Percentiles rank a stretch among this genome's conserved stretches.
Conservation (phyloP, 2,888 invertebrate genomes). For the Volucella zonaria region DNA sequence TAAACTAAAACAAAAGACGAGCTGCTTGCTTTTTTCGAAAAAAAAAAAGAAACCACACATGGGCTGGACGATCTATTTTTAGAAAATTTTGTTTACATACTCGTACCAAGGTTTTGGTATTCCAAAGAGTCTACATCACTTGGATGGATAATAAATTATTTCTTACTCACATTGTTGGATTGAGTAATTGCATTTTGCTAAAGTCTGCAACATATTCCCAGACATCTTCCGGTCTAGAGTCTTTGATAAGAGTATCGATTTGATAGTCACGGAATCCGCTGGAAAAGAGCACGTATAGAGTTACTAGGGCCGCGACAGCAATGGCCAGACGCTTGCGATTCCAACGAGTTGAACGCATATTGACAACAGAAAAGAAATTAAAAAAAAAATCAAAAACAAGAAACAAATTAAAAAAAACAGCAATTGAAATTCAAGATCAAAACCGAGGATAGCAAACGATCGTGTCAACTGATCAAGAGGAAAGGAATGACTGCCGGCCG, state of each 20-base stretch:
- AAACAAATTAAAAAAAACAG: not conserved
- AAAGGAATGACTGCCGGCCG: conserved; percentile 34
- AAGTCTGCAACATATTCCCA: conserved; percentile 91
- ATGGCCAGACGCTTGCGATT: conserved; percentile 53
- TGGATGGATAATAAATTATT: not conserved
- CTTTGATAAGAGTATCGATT: conserved; percentile 83
- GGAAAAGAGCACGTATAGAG: conserved; percentile 78
- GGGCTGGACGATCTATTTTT: conserved; percentile 55
- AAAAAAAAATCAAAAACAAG: not conserved
- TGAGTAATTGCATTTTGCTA: conserved; percentile 87
- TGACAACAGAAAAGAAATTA: not conserved
- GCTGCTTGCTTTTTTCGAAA: not conserved
- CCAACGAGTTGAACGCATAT: conserved; percentile 60
- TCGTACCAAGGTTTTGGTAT: conserved; percentile 9
- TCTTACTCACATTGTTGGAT: conserved; percentile 88
- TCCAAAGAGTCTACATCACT: conserved; percentile 8
- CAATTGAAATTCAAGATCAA: conserved; percentile 2
- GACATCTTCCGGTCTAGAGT: conserved; percentile 85
- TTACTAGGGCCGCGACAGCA: conserved; percentile 17
- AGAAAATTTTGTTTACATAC: conserved; percentile 57
- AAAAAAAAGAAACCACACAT: conserved; percentile 31
- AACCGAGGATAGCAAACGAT: not conserved
- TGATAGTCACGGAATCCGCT: conserved; percentile 82
- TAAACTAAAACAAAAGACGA: not conserved
- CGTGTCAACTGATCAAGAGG: conserved; percentile 33